Percentiles rank a stretch among this genome's conserved stretches.
Evolutionary conservation across 2,888 invertebrate species (phyloP).

Genomic region (Pristionchus entomophagus): DNA sequence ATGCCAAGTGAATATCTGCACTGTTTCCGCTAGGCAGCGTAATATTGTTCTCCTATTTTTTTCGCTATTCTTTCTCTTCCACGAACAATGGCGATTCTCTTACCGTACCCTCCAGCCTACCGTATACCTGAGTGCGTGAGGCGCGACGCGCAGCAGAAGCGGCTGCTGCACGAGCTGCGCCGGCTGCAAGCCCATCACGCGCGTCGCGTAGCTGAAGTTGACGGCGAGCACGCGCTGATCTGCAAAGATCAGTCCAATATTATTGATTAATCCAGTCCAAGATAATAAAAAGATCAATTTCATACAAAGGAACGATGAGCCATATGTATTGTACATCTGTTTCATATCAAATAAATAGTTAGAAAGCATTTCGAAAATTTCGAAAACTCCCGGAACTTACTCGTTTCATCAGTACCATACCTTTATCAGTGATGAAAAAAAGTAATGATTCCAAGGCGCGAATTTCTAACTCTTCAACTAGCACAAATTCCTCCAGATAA

Average conservation of each 20-base stretch:
- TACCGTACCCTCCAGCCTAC: background rate
- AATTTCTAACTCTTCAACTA: no score
- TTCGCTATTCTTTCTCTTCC: background rate
- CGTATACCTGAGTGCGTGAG: conserved; percentile 32
- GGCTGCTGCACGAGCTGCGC: background rate
- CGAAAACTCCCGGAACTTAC: no score
- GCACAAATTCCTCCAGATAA: no score
- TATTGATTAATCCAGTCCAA: background rate
- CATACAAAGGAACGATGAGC: no score
- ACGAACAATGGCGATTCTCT: background rate
- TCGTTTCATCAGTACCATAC: no score
- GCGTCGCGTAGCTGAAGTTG: conserved; percentile 37
- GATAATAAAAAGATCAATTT: no score
- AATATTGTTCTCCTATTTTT: background rate
- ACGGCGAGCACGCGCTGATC: conserved; percentile 33
- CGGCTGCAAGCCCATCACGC: conserved; percentile 21
- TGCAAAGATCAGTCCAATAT: background rate
- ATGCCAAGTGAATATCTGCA: no score
- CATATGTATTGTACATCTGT: no score
- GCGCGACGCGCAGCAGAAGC: conserved; percentile 36
- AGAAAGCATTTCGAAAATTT: background rate
- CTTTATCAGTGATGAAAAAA: no score
- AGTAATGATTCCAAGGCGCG: no score
- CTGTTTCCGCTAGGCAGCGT: no score
- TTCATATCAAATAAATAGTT: no score